A percentile compares a stretch with the other conserved stretches of the same genome.
Evolutionary conservation across 2,797 vertebrate genomes (phyloP).

Genomic region (Peromyscus aztecus): DNA sequence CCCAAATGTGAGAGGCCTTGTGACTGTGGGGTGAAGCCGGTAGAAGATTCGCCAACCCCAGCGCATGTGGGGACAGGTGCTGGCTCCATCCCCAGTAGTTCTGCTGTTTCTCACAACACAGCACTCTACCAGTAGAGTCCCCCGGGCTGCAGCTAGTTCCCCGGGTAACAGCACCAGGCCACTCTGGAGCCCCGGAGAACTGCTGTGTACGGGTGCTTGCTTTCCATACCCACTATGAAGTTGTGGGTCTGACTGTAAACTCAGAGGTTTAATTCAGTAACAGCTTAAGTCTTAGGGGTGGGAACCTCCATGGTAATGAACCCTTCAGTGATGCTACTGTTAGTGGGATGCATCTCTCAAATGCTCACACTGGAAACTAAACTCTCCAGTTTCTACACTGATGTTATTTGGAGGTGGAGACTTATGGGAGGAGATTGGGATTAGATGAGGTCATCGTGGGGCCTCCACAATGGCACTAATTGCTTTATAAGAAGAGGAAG

Average conservation of each 20-base stretch:
- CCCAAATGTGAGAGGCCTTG: background rate
- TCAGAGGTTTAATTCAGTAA: background rate
- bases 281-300: background rate
- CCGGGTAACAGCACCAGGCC: rapidly evolving
- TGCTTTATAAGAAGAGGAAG: background rate
- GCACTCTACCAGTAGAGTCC: background rate
- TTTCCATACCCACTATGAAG: background rate
- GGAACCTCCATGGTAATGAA: background rate
- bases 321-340: rapidly evolving
- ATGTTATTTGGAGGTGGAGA: background rate
- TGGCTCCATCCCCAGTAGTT: rapidly evolving
- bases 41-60: too few relatives aligned
- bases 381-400: background rate
- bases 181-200: background rate
- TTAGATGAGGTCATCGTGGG: background rate
- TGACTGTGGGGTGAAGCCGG: background rate
- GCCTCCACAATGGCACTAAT: too few relatives aligned
- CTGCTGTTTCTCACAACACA: background rate
- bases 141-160: background rate
- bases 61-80: too few relatives aligned
- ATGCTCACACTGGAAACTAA: background rate
- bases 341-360: background rate
- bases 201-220: background rate
- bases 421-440: background rate
- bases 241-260: background rate